Evolutionary conservation across 2,888 invertebrate genomes (phyloP), one percentile per base, ranked within the genome.

Genomic region (Eupsilia transversa): DNA sequence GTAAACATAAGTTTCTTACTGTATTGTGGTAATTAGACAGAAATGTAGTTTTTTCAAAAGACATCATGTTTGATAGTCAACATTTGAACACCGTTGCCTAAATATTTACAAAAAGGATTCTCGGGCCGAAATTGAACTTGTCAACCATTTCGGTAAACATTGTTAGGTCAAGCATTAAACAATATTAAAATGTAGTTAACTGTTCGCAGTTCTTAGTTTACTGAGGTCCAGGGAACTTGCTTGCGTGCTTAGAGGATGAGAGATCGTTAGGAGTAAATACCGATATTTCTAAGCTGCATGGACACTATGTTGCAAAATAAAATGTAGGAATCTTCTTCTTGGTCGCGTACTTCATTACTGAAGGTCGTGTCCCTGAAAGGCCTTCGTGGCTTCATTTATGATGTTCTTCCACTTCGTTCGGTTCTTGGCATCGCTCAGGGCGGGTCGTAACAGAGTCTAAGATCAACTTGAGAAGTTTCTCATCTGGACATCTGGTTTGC

Each of bases 81-180:
- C 46, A 46, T 23, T 63, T 63, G 49, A 30, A 65, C 49, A 49
- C n/a, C 46, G 23, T 57, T 56, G 23, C 9, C 46, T 63, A 80
- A 71, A 80, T 72, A 76, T 81, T 81, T 52, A 80, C 81, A 54
- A 66, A 69, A 72, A 65, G n/a, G 35, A 65, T 69, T 68, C 64
- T 71, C 35, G 30, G 54, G 30, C 6, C 14, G 20, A 41, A 63
- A 14, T 56, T 56, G 64, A 69, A 17, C 59, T 46, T 69, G 80
- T 57, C 66, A 76, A 80, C 7, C 41, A 67, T 23, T 69, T 49
- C 17, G 17, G 71, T 54, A 64, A 76, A 80, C 59, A 80, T 80
- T 27, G 56, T 69, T 52, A 74, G 20, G 49, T 56, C 33, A 52
- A 64, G 1, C 30, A 60, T 43, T 52, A 66, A 72, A 59, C 38